Evolutionary conservation across 2,888 invertebrate genomes (phyloP).

Genomic region (Strigamia crassipes): DNA sequence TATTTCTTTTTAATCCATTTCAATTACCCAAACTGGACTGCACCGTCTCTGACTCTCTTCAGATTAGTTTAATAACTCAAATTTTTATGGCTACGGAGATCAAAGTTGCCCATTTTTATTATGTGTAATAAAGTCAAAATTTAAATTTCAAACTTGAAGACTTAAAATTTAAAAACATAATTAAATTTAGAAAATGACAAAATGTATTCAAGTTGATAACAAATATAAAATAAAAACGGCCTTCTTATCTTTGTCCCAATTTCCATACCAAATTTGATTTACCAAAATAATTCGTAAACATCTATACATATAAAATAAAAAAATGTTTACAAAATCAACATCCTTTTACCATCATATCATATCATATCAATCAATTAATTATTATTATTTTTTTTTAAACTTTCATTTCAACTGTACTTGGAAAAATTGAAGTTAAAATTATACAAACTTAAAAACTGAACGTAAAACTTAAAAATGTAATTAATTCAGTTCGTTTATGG

Average conservation of each 20-base stretch:
- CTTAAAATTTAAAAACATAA: not conserved
- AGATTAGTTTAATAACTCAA: conserved; percentile 6
- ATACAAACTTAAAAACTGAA: conserved; percentile 5
- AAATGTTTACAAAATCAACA: conserved; percentile 26
- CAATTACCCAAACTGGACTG: not conserved
- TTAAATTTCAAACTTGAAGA: not conserved
- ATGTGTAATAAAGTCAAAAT: not conserved
- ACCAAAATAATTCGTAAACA: conserved; percentile 3
- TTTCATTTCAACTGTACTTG: not conserved
- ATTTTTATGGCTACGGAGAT: not conserved
- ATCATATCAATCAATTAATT: not conserved
- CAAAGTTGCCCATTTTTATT: conserved; percentile 33
- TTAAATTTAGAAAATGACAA: not conserved
- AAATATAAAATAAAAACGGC: not conserved
- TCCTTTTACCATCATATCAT: not conserved
- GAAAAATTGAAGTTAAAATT: conserved; percentile 29
- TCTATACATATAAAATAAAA: conserved; percentile 21
- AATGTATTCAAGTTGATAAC: not conserved
- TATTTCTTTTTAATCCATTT: conserved; percentile 12
- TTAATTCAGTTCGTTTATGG: not conserved
- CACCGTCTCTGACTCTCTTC: not conserved
- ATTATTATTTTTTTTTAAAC: not conserved
- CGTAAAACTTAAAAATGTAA: not conserved
- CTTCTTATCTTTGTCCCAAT: not conserved
- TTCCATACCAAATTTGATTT: not conserved